Evolutionary conservation across 2,797 vertebrate genomes (phyloP).

Genomic region (Pantherophis vulpinus): DNA sequence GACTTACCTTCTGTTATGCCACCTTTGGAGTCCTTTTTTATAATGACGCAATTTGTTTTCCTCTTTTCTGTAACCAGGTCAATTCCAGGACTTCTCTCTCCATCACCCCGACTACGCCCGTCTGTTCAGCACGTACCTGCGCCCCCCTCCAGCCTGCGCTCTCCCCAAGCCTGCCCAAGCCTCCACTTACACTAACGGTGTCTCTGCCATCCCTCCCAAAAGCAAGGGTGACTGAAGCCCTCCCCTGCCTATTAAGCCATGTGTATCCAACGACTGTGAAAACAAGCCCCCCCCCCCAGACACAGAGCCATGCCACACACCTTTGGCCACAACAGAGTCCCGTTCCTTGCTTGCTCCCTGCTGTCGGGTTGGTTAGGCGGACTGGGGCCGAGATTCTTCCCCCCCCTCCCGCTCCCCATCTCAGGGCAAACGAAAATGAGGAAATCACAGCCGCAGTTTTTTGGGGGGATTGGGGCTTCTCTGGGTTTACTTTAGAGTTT

Average conservation of each 20-base stretch:
- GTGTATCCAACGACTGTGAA: constrained; percentile 31
- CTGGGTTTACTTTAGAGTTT: constrained; percentile 6
- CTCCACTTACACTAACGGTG: constrained; percentile 39
- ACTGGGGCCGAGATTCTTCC: background rate
- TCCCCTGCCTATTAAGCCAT: constrained; percentile 30
- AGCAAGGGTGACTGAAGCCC: constrained; percentile 68
- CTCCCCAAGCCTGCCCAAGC: constrained; percentile 36
- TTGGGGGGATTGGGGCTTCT: constrained; percentile 18
- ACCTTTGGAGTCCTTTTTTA: background rate
- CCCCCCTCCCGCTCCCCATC: background rate
- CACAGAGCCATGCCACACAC: constrained; percentile 28
- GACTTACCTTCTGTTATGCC: background rate
- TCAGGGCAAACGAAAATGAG: constrained; percentile 31
- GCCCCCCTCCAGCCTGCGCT: constrained; percentile 46
- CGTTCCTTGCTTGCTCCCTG: constrained; percentile 25
- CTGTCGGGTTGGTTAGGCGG: constrained; percentile 39
- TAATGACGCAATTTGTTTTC: background rate
- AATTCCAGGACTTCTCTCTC: constrained; percentile 73
- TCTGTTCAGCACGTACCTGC: constrained; percentile 74
- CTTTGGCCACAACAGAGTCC: constrained; percentile 4
- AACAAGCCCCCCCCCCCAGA: background rate
- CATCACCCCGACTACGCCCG: constrained; percentile 78
- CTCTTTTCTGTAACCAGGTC: constrained; percentile 57
- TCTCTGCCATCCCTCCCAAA: constrained; percentile 33
- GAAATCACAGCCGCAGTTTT: constrained; percentile 14